Evolutionary conservation across 2,797 vertebrate species (phyloP).

Genomic region (Pseudochromis fuscus): DNA sequence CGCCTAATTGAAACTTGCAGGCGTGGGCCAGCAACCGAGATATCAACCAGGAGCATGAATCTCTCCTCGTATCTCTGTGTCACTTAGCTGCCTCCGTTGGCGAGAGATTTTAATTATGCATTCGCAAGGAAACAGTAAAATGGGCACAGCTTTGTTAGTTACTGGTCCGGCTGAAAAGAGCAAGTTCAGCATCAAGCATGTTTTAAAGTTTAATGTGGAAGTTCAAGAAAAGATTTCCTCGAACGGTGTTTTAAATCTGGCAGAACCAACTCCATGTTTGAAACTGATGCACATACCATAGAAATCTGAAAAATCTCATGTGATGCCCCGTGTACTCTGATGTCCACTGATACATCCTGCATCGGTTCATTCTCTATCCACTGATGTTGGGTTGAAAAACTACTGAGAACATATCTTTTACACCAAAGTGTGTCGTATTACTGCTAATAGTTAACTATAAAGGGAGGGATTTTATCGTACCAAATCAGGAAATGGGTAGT

Average conservation of each 20-base stretch:
- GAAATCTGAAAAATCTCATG: not conserved
- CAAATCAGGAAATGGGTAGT: not conserved
- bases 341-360: not conserved
- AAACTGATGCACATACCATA: not conserved
- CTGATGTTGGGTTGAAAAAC: not conserved
- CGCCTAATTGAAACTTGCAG: conserved; percentile 15
- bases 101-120: conserved; percentile 19
- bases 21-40: no score
- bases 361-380: not conserved
- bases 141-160: not conserved
- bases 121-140: conserved; percentile 10
- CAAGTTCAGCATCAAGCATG: not conserved
- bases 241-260: not conserved
- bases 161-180: not conserved
- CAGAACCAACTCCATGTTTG: not conserved
- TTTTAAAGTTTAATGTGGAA: not conserved
- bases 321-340: not conserved
- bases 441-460: not conserved
- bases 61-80: no score
- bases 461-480: not conserved
- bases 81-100: not conserved
- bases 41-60: no score
- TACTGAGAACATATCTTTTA: not conserved
- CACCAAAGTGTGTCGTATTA: not conserved
- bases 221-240: not conserved